Base-by-base conservation (phyloP, 2,888 invertebrate species). In the Sisyra nigra region DNA sequence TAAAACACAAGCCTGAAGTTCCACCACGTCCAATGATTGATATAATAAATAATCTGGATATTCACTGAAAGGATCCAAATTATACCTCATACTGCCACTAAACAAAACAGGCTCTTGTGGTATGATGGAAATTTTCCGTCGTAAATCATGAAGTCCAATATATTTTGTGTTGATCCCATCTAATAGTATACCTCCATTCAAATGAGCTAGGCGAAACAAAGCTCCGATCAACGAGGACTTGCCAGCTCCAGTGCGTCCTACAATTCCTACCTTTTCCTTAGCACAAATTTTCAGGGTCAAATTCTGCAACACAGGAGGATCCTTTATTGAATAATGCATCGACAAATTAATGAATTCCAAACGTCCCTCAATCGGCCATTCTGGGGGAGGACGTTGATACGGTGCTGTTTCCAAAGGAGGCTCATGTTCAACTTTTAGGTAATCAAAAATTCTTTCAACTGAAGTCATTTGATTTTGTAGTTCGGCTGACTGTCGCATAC, bases 51-150 rank as follows among this genome's bases (percentile, higher is more conserved):
- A 49, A 45, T 60, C 61, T 5, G 49, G 48, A 36, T 56, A 57
- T 47, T 80, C 60, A 55, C 64, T 53, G 52, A 77, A 78, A 1
- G 80, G 80, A 58, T 80, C 80, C 45, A 81, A 57, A 57, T 80
- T 80, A 45, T 68, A 67, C 31, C 80, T 60, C 40, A 81, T 55
- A 0, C 75, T 72, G 13, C 76, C 77, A 14, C 72, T 70, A 56
- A 80, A 80, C 14, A 80, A 54, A 7, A 78, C 69, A 0, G 80
- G 80, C 53, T 80, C 77, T 50, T 76, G 76, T 8, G 77, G 77
- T 49, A 77, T 76, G 47, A 77, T 75, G 2, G 75, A 72, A 44
- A 77, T 66, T 50, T 66, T 67, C 41, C 59, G 61, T 40, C 76
- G 55, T 5, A 77, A 59, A 47, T 70, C 68, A 50, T 71, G 68